phyloP scores from a whole-genome alignment of 2,888 invertebrate genomes.

The Brenthis hecate region DNA sequence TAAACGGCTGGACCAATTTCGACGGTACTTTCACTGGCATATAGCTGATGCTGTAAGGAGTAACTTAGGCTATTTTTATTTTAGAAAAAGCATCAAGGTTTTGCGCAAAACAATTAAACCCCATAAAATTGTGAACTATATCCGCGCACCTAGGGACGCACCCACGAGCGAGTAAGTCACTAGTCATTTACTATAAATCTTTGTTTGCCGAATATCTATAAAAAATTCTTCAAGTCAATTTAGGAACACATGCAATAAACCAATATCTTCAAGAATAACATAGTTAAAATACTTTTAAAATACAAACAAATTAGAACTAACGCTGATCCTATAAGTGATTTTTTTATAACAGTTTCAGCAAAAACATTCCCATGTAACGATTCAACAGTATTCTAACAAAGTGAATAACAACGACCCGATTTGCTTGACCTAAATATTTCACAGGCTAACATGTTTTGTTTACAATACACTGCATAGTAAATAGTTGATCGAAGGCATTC shows the following conservation, averaged over 20 bases:
- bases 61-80: no score
- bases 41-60: no score
- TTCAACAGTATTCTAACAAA: conserved; percentile 17
- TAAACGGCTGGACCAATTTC: no score
- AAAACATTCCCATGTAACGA: conserved; percentile 21
- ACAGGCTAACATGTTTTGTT: conserved; percentile 5
- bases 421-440: conserved; percentile 21
- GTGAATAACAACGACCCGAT: conserved; percentile 11
- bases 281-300: background rate
- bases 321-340: conserved; percentile 13
- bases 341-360: background rate
- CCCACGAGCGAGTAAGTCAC: no score
- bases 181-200: no score
- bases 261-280: background rate
- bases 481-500: background rate
- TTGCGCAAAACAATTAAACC: no score
- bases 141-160: no score
- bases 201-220: no score
- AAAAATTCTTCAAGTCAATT: no score
- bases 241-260: background rate
- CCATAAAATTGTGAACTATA: no score
- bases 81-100: no score
- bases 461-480: conserved; percentile 5
- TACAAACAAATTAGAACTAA: background rate
- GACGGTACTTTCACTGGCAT: no score